Evolutionary conservation across 2,113 vertebrate species (phyloP).

Genomic region (Istiophorus platypterus): DNA sequence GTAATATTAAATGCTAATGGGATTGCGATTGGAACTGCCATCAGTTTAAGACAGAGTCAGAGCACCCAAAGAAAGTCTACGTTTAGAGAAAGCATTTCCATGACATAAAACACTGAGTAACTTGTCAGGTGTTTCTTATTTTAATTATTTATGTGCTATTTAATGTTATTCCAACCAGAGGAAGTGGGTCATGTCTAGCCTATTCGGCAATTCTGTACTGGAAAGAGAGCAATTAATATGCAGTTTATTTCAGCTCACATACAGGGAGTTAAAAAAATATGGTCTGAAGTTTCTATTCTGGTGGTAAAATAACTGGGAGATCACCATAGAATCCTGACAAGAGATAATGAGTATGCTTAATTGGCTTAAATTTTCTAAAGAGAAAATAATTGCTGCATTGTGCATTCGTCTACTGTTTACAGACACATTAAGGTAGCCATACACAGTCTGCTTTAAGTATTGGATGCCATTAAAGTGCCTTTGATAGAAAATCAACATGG

Average conservation of each 20-base stretch:
- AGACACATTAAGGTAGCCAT: slow-evolving; percentile 15
- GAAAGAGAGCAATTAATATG: slow-evolving; percentile 35
- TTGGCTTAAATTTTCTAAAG: slow-evolving; percentile 36
- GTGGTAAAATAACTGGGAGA: slow-evolving; percentile 9
- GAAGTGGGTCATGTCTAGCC: neutral
- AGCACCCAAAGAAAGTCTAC: slow-evolving; percentile 55
- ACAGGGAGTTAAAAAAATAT: neutral
- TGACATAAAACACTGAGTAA: slow-evolving; percentile 27
- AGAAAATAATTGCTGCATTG: slow-evolving; percentile 4
- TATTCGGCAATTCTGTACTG: neutral
- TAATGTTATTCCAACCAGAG: slow-evolving; percentile 32
- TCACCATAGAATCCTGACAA: slow-evolving; percentile 51
- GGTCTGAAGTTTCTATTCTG: slow-evolving; percentile 30
- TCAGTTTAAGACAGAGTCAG: slow-evolving; percentile 72
- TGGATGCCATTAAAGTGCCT: slow-evolving; percentile 18
- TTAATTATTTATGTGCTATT: slow-evolving; percentile 38
- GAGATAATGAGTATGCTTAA: slow-evolving; percentile 37
- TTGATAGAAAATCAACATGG: slow-evolving; percentile 40
- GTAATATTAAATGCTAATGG: slow-evolving; percentile 79
- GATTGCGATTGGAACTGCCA: slow-evolving; percentile 75
- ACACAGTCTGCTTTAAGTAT: slow-evolving; percentile 24
- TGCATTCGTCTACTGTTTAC: slow-evolving; percentile 8
- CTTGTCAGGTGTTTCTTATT: slow-evolving; percentile 58
- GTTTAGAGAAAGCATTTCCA: slow-evolving; percentile 45
- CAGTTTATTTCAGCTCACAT: slow-evolving; percentile 36